phyloP scores from a whole-genome alignment of 1,140 invertebrate genomes.

The Acyrthosiphon pisum region DNA sequence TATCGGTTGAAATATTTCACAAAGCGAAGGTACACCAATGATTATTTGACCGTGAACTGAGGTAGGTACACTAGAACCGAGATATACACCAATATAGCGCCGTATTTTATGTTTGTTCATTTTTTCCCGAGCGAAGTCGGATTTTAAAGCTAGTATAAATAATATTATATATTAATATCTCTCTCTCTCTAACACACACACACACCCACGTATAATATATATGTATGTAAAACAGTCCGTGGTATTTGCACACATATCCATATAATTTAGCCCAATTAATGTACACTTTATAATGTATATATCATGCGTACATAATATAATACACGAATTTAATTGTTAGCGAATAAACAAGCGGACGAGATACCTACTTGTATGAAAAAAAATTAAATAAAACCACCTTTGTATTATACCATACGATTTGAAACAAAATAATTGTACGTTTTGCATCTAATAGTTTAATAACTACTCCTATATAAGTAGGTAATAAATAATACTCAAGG shows the following conservation, averaged over 20 bases:
- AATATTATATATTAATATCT: neutral
- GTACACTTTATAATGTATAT: neutral
- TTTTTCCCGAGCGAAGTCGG: neutral
- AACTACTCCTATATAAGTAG: neutral
- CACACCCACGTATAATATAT: neutral
- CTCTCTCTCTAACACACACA: neutral
- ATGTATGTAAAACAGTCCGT: neutral
- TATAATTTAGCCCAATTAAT: constrained; percentile 34
- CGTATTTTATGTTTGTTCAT: neutral
- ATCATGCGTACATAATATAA: neutral
- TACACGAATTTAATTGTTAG: constrained; percentile 27
- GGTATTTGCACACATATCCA: neutral
- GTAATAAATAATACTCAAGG: constrained; percentile 41
- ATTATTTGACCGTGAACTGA: neutral
- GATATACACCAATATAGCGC: neutral
- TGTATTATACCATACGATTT: neutral
- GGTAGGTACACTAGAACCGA: neutral
- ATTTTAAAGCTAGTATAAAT: neutral
- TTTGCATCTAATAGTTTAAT: constrained; percentile 25
- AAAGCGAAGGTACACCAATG: neutral
- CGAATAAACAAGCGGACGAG: neutral
- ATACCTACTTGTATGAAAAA: neutral
- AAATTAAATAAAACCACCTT: constrained; percentile 12
- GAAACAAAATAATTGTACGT: constrained; percentile 19
- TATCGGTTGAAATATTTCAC: neutral